These are phyloP conservation scores for Cyanocitta stelleri DNA, from an alignment of 2,113 vertebrate species.

Conservation along the genomic window DNA sequence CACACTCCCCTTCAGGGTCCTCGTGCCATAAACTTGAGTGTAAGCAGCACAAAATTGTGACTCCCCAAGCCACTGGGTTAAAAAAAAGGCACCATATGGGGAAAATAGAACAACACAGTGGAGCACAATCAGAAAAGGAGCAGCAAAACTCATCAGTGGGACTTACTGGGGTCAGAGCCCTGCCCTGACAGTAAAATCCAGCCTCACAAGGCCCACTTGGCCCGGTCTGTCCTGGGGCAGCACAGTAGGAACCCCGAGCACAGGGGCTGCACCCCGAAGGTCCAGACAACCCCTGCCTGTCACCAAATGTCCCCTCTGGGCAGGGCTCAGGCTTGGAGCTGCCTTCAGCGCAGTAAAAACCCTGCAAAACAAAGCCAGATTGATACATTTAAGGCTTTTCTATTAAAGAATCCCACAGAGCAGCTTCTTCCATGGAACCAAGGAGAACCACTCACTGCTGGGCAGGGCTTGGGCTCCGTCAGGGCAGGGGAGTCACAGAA, in stretches of 20 bases:
- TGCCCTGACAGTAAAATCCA: constrained; percentile 81
- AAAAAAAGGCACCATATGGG: not conserved
- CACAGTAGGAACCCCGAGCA: constrained; percentile 78
- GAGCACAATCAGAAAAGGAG: not conserved
- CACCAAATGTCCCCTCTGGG: constrained; percentile 78
- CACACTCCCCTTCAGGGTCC: not conserved
- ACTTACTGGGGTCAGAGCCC: constrained; percentile 78
- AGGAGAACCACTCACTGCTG: constrained; percentile 63
- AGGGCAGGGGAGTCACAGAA: constrained; percentile 77
- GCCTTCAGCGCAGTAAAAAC: constrained; percentile 78
- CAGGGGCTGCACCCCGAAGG: constrained; percentile 73
- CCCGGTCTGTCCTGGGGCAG: constrained; percentile 66
- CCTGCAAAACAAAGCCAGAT: constrained; percentile 60
- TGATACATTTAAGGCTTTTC: not conserved
- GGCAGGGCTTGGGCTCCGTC: constrained; percentile 73
- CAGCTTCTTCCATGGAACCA: not conserved
- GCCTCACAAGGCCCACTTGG: constrained; percentile 77
- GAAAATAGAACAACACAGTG: not conserved
- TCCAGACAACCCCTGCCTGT: constrained; percentile 58
- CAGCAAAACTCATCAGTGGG: not conserved
- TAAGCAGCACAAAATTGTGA: not conserved
- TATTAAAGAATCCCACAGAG: accelerated
- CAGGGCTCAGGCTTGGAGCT: constrained; percentile 76
- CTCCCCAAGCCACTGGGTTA: not conserved
- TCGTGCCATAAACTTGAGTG: accelerated